Conservation (phyloP, 2,113 vertebrate species). For the Rhombomys opimus region DNA sequence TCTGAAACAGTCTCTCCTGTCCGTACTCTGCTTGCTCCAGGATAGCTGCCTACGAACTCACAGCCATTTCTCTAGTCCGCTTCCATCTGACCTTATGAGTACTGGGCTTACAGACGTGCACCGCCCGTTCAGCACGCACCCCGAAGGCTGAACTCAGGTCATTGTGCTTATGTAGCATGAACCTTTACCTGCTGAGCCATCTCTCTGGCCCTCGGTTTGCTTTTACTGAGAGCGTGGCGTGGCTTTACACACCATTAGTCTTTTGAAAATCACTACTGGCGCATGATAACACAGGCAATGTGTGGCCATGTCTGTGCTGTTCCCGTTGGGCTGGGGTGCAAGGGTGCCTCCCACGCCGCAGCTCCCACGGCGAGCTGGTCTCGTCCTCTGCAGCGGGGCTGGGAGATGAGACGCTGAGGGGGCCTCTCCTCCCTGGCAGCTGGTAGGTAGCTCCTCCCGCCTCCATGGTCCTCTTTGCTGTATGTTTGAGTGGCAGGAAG, state of each 20-base stretch:
- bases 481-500: too few relatives aligned
- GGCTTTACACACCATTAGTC: not conserved
- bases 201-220: not conserved
- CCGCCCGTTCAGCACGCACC: fast-evolving
- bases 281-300: not conserved
- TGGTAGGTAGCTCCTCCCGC: fast-evolving
- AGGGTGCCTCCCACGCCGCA: not conserved
- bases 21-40: not conserved
- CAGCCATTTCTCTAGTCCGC: too few relatives aligned
- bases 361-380: fast-evolving
- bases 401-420: not conserved
- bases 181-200: not conserved
- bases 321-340: not conserved
- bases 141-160: too few relatives aligned
- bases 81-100: not conserved
- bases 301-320: not conserved
- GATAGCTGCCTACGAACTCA: too few relatives aligned
- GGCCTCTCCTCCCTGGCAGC: not conserved
- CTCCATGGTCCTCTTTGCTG: too few relatives aligned
- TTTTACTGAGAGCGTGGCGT: conserved; percentile 35
- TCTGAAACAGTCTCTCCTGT: not conserved
- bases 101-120: too few relatives aligned
- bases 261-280: not conserved
- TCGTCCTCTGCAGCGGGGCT: not conserved
- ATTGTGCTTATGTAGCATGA: not conserved